Percentiles rank a stretch among this genome's conserved stretches.
Conservation (phyloP, 1,140 invertebrate species). For the Dolichoris vasculosae region DNA sequence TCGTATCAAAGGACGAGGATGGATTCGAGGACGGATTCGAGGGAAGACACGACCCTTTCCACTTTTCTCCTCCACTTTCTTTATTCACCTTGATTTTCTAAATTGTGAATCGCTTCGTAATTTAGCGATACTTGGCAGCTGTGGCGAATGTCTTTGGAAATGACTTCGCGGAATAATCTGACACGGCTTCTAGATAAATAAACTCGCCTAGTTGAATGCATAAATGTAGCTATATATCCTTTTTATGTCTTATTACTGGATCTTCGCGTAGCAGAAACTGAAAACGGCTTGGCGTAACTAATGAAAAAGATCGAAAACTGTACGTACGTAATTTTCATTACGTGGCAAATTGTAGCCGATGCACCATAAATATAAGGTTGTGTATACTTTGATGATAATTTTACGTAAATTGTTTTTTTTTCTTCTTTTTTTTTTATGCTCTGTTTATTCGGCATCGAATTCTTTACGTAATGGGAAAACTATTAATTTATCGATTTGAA, state of each 20-base stretch:
- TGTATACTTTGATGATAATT: neutral
- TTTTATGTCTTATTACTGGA: neutral
- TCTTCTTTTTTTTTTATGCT: too few species aligned
- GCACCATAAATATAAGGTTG: neutral
- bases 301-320: neutral
- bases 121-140: neutral
- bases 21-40: too few species aligned
- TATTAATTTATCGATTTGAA: too few species aligned
- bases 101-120: neutral
- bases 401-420: neutral
- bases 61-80: neutral
- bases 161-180: neutral
- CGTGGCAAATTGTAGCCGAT: too few species aligned
- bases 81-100: neutral
- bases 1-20: too few species aligned
- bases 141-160: neutral
- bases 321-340: neutral
- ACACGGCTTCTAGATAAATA: constrained; percentile 2
- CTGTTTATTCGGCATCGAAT: neutral
- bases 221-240: neutral
- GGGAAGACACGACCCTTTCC: too few species aligned
- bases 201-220: neutral
- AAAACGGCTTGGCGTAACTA: neutral
- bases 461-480: neutral
- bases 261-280: neutral